phyloP scores from a whole-genome alignment of 2,113 vertebrate genomes.

The Dicerorhinus sumatrensis region DNA sequence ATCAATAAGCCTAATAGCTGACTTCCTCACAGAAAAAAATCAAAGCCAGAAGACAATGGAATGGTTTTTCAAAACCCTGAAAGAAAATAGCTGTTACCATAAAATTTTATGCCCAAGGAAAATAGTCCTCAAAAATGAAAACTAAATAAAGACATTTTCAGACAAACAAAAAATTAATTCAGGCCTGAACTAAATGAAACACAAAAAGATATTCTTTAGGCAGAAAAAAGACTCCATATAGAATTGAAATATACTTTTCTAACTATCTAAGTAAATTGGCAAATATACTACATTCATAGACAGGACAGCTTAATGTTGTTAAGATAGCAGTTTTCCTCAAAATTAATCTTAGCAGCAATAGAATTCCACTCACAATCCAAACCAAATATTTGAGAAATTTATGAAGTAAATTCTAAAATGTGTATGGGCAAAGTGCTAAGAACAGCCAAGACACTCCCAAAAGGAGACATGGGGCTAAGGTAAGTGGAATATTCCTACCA shows the following conservation, averaged over 20 bases:
- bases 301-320: background rate
- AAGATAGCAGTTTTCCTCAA: background rate
- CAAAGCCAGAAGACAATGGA: background rate
- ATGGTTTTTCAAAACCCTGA: background rate
- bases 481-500: background rate
- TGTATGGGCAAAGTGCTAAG: background rate
- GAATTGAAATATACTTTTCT: background rate
- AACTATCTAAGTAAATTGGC: background rate
- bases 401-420: background rate
- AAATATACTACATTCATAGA: background rate
- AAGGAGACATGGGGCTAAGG: background rate
- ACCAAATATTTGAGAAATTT: conserved; percentile 15
- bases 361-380: background rate
- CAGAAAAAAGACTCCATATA: background rate
- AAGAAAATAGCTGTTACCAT: background rate
- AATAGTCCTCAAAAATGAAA: conserved; percentile 31
- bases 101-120: background rate
- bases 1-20: background rate
- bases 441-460: background rate
- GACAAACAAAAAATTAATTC: background rate
- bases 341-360: background rate
- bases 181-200: background rate
- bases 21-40: background rate
- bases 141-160: background rate
- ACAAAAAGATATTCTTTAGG: background rate